phyloP scores from a whole-genome alignment of 2,113 vertebrate genomes.

The Gobius niger region DNA sequence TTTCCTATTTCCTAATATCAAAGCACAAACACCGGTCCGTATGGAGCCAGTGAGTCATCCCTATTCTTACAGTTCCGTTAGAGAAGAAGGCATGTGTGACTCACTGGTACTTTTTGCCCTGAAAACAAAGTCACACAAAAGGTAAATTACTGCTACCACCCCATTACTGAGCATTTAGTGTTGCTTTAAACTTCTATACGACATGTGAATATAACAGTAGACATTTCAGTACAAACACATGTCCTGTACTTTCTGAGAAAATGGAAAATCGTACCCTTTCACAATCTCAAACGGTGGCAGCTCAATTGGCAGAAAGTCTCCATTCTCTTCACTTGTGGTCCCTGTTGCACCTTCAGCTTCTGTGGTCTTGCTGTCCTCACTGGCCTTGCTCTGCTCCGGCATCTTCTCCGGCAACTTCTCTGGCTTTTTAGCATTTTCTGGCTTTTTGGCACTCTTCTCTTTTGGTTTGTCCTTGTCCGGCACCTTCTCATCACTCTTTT shows the following conservation, averaged over 20 bases:
- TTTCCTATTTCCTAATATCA: constrained; percentile 14
- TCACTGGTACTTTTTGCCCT: constrained; percentile 16
- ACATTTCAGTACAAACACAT: too few relatives aligned
- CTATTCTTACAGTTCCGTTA: constrained; percentile 55
- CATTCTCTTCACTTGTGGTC: constrained; percentile 58
- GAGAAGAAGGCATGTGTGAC: constrained; percentile 36
- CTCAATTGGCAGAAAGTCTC: constrained; percentile 78
- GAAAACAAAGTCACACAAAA: not conserved
- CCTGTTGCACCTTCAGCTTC: constrained; percentile 43
- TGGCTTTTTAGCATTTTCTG: constrained; percentile 48
- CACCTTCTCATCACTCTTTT: constrained; percentile 62
- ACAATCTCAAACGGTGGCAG: constrained; percentile 93
- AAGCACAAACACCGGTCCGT: constrained; percentile 31
- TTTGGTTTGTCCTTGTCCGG: constrained; percentile 56
- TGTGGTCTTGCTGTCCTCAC: constrained; percentile 40
- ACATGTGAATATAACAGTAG: too few relatives aligned
- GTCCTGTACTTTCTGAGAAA: not conserved
- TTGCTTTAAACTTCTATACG: too few relatives aligned
- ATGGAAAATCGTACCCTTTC: constrained; percentile 70
- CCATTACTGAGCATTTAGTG: not conserved
- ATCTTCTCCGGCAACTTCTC: constrained; percentile 44
- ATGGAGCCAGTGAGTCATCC: constrained; percentile 50
- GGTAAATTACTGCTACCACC: not conserved
- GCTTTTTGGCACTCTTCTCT: constrained; percentile 42
- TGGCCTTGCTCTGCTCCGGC: constrained; percentile 24